Evolutionary conservation across 64 coral and sea anemone genomes (phyloP).

Genomic region (Acropora yongei): DNA sequence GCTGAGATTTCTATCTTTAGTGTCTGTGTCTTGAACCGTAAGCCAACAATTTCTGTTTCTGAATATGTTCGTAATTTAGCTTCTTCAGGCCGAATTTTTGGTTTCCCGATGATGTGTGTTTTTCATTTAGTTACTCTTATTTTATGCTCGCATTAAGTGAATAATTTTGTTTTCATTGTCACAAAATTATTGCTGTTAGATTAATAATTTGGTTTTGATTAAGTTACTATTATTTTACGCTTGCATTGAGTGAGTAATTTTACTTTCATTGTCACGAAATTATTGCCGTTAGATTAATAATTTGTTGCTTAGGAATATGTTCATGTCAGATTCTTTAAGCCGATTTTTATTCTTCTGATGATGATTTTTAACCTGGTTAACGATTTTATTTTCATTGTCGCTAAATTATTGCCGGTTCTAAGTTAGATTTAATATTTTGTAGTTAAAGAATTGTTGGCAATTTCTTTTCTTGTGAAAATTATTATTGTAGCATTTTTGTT

Average conservation of each 20-base stretch:
- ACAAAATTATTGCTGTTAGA: not conserved
- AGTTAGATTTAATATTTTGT: constrained; percentile 33
- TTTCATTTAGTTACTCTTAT: not conserved
- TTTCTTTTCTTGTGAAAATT: not conserved
- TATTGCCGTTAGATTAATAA: not conserved
- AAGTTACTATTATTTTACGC: constrained; percentile 6
- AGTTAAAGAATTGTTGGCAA: not conserved
- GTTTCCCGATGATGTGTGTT: not conserved
- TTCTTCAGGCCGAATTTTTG: not conserved
- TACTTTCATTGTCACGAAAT: not conserved
- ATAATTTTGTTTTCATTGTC: not conserved
- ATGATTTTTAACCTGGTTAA: not conserved
- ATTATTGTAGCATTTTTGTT: not conserved
- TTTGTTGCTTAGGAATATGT: too few relatives aligned
- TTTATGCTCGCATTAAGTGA: not conserved
- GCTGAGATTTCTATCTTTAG: not conserved
- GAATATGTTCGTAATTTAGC: not conserved
- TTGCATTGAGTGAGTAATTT: not conserved
- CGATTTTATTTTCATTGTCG: not conserved
- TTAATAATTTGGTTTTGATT: not conserved
- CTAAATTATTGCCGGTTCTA: not conserved
- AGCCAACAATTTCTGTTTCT: not conserved
- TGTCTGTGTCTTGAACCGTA: not conserved
- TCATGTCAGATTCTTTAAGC: too few relatives aligned
- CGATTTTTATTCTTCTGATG: too few relatives aligned